Evolutionary conservation across 2,888 invertebrate species (phyloP).

Genomic region (Stenoptilia bipunctidactyla): DNA sequence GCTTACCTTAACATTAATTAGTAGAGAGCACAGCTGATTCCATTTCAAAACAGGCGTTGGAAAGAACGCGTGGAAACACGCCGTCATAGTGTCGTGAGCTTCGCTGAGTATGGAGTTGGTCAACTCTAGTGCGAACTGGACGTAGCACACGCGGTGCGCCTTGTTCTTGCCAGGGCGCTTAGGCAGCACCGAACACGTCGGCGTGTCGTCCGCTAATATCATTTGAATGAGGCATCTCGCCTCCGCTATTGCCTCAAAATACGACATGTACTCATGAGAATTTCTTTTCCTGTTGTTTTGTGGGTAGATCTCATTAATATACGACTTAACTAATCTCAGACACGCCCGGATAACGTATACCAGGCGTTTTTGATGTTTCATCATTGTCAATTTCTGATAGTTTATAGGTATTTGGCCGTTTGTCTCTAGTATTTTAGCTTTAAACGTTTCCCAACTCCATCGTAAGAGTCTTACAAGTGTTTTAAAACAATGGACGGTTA

Average conservation of each 20-base stretch:
- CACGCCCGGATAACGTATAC: slow-evolving; percentile 90
- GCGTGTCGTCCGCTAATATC: slow-evolving; percentile 81
- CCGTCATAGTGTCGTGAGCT: slow-evolving; percentile 90
- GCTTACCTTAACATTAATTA: slow-evolving; percentile 76
- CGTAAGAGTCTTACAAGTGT: slow-evolving; percentile 86
- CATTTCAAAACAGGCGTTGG: slow-evolving; percentile 94
- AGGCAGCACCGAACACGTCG: slow-evolving; percentile 43
- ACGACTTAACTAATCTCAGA: slow-evolving; percentile 84
- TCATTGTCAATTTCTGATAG: slow-evolving; percentile 62
- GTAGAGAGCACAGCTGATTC: slow-evolving; percentile 88
- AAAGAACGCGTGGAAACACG: slow-evolving; percentile 96
- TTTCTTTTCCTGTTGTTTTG: slow-evolving; percentile 68
- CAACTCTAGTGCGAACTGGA: slow-evolving; percentile 70
- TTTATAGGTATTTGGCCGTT: slow-evolving; percentile 53
- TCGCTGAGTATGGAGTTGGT: slow-evolving; percentile 85
- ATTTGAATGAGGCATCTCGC: slow-evolving; percentile 84
- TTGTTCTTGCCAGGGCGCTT: slow-evolving; percentile 46
- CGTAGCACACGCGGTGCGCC: slow-evolving; percentile 46
- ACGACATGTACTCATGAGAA: slow-evolving; percentile 77
- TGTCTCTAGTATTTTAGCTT: slow-evolving; percentile 41
- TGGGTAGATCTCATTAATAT: slow-evolving; percentile 93
- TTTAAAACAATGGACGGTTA: slow-evolving; percentile 88
- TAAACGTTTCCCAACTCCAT: slow-evolving; percentile 94
- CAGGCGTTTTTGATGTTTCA: slow-evolving; percentile 83
- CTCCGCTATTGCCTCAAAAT: slow-evolving; percentile 90